A percentile compares a stretch with the other conserved stretches of the same genome.
Evolutionary conservation across 2,888 invertebrate species (phyloP).

Genomic region (Rotaria macrura): DNA sequence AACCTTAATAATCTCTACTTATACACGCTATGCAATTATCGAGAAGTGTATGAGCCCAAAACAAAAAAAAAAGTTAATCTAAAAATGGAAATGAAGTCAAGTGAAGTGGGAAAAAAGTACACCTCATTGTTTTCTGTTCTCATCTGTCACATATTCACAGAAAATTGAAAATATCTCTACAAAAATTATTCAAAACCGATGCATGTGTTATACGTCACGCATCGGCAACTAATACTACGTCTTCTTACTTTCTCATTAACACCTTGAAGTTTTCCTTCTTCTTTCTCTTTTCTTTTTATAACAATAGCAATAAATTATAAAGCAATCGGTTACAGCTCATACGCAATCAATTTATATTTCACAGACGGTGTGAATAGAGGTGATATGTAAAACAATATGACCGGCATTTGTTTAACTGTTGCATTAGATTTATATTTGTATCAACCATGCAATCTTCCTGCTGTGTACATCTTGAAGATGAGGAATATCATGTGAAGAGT

Average conservation of each 20-base stretch:
- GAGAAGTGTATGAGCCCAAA: neutral
- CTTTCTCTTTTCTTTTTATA: neutral
- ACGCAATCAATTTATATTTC: neutral
- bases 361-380: neutral
- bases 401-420: neutral
- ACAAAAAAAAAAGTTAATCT: neutral
- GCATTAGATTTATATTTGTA: neutral
- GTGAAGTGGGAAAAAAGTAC: neutral
- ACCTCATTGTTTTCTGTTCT: neutral
- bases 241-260: neutral
- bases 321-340: neutral
- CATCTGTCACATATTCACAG: neutral
- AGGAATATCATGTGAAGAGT: neutral
- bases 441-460: neutral
- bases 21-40: neutral
- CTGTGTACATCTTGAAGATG: neutral
- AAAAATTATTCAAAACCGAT: too few relatives aligned
- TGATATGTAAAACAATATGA: neutral
- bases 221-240: neutral
- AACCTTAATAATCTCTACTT: neutral
- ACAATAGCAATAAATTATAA: neutral
- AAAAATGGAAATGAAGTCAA: constrained; percentile 15
- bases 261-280: neutral
- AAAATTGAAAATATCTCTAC: too few relatives aligned
- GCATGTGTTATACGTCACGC: neutral